A percentile compares a stretch with the other conserved stretches of the same genome.
These are phyloP conservation scores for Spizella passerina DNA, from an alignment of 2,797 vertebrate genomes.

Conservation along the genomic window DNA sequence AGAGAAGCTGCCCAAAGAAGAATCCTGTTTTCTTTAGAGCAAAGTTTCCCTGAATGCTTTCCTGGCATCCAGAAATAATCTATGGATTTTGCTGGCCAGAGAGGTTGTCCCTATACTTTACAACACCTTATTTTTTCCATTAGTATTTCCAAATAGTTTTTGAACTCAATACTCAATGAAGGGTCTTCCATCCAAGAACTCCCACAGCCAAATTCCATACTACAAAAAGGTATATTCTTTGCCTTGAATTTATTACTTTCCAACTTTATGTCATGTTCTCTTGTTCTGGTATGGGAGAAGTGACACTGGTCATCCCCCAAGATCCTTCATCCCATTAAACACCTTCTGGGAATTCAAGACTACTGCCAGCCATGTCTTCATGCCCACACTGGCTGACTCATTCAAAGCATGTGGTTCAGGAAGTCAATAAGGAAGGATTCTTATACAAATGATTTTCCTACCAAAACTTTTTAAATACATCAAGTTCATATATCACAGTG, in stretches of 20 bases:
- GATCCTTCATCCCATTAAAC: neutral
- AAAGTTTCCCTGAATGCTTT: neutral
- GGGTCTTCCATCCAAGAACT: neutral
- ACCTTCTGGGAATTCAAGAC: neutral
- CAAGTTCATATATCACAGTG: neutral
- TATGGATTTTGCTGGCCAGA: neutral
- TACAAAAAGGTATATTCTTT: neutral
- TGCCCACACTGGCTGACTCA: neutral
- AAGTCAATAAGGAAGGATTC: neutral
- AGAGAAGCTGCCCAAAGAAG: neutral
- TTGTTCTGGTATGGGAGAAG: neutral
- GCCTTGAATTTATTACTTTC: neutral
- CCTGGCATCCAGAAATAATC: neutral
- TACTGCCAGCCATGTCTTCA: neutral
- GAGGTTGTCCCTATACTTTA: neutral
- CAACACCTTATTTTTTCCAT: neutral
- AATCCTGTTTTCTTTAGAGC: neutral
- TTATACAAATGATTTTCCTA: neutral
- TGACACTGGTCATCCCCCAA: neutral
- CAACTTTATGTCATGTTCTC: neutral
- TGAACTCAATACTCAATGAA: neutral
- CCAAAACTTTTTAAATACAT: neutral
- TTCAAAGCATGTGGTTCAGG: neutral
- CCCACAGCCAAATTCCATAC: neutral
- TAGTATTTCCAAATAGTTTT: neutral